Evolutionary conservation across 2,113 vertebrate genomes (phyloP), one percentile per base, ranked within the genome.

Genomic region (Alligator sinensis): DNA sequence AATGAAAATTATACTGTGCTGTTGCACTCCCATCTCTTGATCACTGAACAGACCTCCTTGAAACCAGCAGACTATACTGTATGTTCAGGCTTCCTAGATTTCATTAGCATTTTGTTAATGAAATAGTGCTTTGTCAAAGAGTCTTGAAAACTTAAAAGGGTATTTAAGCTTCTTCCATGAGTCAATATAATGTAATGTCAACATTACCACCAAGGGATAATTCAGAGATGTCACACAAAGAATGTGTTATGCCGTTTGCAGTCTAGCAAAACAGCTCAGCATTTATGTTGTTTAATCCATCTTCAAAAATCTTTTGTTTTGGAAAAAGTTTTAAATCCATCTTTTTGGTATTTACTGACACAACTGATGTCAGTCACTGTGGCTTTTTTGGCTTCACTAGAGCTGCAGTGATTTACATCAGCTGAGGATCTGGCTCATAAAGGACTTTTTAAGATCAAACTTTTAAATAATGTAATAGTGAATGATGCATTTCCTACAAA

Each of bases 61-160:
- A 77, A 96, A 88, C 61, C 90, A 94, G 80, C 30, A 70, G 88
- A 75, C 81, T 90, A 68, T 80, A 38, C 83, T 81, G 89, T 80
- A 91, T 81, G 30, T 77, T 74, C 90, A 82, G 79, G 57, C 89
- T 92, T 90, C 87, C 81, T 87, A 57, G 95, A 96, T 97, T 81
- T 88, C 96, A 96, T 97, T 96, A 96, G 96, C 96, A 95, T 97
- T 96, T 97, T 94, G 94, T 95, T 96, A 97, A 96, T 97, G 95
- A 96, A 96, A 96, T 74, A 93, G 95, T 94, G 93, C 96, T 96
- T 96, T 96, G 96, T 96, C 92, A 92, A 94, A 96, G 94, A 96
- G 96, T 38, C 96, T 95, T 84, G 95, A 95, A 96, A 96, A 96
- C 94, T 96, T 97, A 96, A 96, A 96, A 96, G 96, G 95, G 93